Evolutionary conservation across 2,888 invertebrate genomes (phyloP).

Genomic region (Gasteruption jaculator): DNA sequence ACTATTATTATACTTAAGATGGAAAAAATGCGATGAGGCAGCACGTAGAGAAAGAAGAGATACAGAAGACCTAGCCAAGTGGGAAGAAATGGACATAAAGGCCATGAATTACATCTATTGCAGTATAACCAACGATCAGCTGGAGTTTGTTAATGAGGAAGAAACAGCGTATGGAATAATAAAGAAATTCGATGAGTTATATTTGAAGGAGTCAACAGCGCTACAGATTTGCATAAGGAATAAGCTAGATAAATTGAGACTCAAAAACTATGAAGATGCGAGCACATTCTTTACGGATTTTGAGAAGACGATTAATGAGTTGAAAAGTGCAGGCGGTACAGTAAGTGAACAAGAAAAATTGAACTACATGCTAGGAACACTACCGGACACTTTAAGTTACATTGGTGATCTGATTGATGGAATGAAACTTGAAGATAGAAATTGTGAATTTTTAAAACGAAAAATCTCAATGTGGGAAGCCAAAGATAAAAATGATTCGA

Average conservation of each 20-base stretch:
- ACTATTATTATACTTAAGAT: conserved; percentile 14
- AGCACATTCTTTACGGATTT: conserved; percentile 21
- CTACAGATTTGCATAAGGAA: conserved; percentile 20
- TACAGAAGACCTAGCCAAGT: conserved; percentile 7
- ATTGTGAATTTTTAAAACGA: conserved; percentile 26
- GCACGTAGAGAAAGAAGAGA: conserved; percentile 10
- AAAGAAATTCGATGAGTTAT: conserved; percentile 20
- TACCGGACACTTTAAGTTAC: conserved; percentile 26
- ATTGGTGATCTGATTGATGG: conserved; percentile 30
- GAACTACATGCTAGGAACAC: conserved; percentile 27
- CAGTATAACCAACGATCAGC: conserved; percentile 22
- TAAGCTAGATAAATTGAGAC: conserved; percentile 17
- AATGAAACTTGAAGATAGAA: conserved; percentile 25
- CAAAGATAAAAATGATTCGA: conserved; percentile 1
- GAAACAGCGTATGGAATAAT: conserved; percentile 19
- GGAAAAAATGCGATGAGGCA: conserved; percentile 16
- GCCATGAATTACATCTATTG: conserved; percentile 22
- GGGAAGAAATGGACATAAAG: conserved; percentile 20
- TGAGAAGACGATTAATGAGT: conserved; percentile 25
- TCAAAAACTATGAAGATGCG: conserved; percentile 17
- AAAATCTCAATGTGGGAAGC: conserved; percentile 23
- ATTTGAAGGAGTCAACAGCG: conserved; percentile 18
- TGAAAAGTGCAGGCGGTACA: conserved; percentile 24
- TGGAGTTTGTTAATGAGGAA: conserved; percentile 19
- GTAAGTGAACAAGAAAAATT: conserved; percentile 28